These are phyloP conservation scores for Chymomyza costata DNA, from an alignment of 1,140 invertebrate genomes.

Conservation along the genomic window DNA sequence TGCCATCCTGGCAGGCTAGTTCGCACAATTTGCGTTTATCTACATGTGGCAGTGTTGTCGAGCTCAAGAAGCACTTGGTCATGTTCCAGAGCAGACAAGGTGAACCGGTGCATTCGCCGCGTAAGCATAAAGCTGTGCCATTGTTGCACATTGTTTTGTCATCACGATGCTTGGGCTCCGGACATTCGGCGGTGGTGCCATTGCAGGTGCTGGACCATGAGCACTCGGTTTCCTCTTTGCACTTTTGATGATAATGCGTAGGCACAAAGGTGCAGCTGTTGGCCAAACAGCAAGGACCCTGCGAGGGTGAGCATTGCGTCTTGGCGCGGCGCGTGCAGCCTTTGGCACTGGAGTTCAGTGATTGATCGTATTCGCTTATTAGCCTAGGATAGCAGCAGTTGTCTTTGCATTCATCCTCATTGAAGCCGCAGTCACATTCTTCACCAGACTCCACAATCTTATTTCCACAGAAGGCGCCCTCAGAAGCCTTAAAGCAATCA, in stretches of 20 bases:
- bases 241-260: constrained; percentile 80
- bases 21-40: constrained; percentile 92
- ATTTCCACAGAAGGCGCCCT: constrained; percentile 98
- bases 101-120: constrained; percentile 95
- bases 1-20: constrained; percentile 94
- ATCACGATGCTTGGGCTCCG: constrained; percentile 83
- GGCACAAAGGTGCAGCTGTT: constrained; percentile 88
- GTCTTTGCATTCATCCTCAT: constrained; percentile 93
- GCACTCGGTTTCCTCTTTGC: constrained; percentile 92
- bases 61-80: constrained; percentile 97
- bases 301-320: constrained; percentile 94
- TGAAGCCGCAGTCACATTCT: constrained; percentile 99
- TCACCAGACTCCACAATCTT: constrained; percentile 98
- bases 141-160: constrained; percentile 92
- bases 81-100: constrained; percentile 96
- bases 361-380: constrained; percentile 82
- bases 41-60: constrained; percentile 85
- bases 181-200: constrained; percentile 91
- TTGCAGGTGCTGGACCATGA: constrained; percentile 89
- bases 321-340: constrained; percentile 86
- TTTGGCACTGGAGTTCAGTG: constrained; percentile 83
- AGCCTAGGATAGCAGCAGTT: constrained; percentile 94
- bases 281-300: constrained; percentile 95
- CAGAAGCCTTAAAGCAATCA: constrained; percentile 95
- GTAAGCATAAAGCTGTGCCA: constrained; percentile 90